These are phyloP conservation scores for Folsomia candida DNA, from an alignment of 2,888 invertebrate genomes.

Conservation along the genomic window DNA sequence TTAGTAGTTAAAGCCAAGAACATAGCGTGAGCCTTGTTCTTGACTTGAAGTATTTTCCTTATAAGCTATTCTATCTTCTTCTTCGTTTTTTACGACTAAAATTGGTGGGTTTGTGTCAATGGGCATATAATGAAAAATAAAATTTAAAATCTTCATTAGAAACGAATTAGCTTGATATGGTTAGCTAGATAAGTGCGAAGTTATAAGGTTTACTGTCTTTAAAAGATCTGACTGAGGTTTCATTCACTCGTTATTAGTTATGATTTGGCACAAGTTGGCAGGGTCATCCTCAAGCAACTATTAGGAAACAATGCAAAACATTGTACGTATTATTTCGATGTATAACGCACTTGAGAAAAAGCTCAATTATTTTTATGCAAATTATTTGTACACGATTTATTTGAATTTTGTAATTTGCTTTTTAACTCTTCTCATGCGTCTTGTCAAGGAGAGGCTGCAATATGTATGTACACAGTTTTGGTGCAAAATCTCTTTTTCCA, in stretches of 20 bases:
- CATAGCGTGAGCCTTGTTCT: background rate
- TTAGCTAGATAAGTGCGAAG: background rate
- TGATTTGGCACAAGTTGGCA: background rate
- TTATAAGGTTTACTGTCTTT: too few relatives aligned
- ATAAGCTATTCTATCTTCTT: background rate
- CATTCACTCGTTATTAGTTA: background rate
- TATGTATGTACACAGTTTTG: background rate
- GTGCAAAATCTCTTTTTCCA: background rate
- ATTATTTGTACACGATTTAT: slow-evolving; percentile 17
- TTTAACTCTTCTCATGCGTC: background rate
- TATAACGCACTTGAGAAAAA: background rate
- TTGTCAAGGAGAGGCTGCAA: slow-evolving; percentile 10
- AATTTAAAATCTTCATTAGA: background rate
- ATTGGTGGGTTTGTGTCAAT: too few relatives aligned
- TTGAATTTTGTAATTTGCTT: slow-evolving; percentile 16
- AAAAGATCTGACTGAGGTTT: background rate
- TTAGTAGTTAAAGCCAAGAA: background rate
- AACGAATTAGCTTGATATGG: background rate
- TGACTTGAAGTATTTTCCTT: background rate
- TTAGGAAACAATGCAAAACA: background rate
- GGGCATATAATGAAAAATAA: background rate
- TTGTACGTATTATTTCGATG: background rate
- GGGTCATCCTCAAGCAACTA: background rate
- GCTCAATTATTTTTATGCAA: slow-evolving; percentile 16
- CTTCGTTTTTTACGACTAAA: background rate